Base-by-base conservation (phyloP, 1,140 invertebrate genomes). In the Lucilia sericata region DNA sequence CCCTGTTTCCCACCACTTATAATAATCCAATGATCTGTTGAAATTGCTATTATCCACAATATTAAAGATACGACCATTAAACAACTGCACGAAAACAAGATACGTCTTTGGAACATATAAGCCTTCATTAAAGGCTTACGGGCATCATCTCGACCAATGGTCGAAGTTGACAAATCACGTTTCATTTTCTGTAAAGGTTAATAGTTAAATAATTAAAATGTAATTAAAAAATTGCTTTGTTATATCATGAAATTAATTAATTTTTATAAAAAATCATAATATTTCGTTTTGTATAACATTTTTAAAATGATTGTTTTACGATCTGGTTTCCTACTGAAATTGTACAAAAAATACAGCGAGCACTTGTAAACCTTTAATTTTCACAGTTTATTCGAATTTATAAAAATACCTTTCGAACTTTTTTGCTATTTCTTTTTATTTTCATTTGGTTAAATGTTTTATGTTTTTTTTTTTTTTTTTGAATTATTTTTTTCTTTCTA, bases 11-110 rank as follows among this genome's bases (percentile, higher is more conserved):
- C 90, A 91, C 88, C 25, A 47, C 92, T 92, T 80, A 96, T 93
- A 19, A 93, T 92, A 82, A 94, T 94, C 96, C 96, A 97, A 87
- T 95, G 94, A 87, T 95, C 93, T 2, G 96, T 96, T 70, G 94
- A 93, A 78, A 96, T 94, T 19, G 96, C 94, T 1, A 94, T 91
- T 9, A 95, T 93, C 96, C 96, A 96, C 2, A 96, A 87, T 74
- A 95, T 92, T 0, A 94, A 91, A 0, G 93, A 94, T 0, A 96
- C 75, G 1, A 94, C 93, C 13, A 95, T 93, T 5, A 95, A 88
- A n/a, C 93, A 89, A 0, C 95, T 96, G 84, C 94, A 95, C 1
- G 92, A 93, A 25, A 96, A 92, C 14, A 96, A 92, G 5, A 95
- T 92, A 19, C 95, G 92, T 19, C 95, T 93, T 87, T 96, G 95